Percentiles rank a stretch among this genome's conserved stretches.
Conservation (phyloP, 2,113 vertebrate species). For the Jacana jacana region DNA sequence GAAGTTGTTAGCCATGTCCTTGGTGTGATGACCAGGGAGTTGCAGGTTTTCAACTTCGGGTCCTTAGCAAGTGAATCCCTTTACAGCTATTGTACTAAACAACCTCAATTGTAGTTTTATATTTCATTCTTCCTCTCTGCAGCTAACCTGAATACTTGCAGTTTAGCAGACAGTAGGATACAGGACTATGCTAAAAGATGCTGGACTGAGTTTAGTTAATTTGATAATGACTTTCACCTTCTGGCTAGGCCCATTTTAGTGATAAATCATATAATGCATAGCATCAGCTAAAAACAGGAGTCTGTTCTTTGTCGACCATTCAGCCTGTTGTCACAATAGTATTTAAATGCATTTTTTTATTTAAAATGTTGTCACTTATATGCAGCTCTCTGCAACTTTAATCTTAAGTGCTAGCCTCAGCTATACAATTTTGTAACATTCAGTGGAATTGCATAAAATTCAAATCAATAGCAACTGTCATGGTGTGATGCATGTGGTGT, state of each 20-base stretch:
- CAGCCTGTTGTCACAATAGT: background rate
- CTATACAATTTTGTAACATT: background rate
- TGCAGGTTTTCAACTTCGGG: background rate
- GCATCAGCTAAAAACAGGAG: background rate
- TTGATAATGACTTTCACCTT: background rate
- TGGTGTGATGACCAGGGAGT: too few species aligned
- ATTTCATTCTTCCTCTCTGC: background rate
- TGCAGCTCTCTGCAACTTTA: background rate
- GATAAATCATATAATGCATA: background rate
- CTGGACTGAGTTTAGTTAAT: background rate
- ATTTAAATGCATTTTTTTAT: background rate
- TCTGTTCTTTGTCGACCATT: background rate
- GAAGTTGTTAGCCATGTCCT: background rate
- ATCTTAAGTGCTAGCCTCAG: background rate
- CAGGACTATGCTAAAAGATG: background rate
- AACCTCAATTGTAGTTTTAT: background rate
- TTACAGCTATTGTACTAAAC: background rate
- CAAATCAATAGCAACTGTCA: slow-evolving; percentile 45
- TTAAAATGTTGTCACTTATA: background rate
- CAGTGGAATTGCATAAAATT: slow-evolving; percentile 15
- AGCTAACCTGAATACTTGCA: background rate
- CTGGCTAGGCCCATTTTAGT: background rate
- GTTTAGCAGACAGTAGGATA: background rate
- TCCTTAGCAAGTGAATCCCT: background rate
- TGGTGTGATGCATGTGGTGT: slow-evolving; percentile 36